Percentiles rank a stretch among this genome's conserved stretches.
Conservation (phyloP, 2,797 vertebrate genomes). For the Sebastes reedi region DNA sequence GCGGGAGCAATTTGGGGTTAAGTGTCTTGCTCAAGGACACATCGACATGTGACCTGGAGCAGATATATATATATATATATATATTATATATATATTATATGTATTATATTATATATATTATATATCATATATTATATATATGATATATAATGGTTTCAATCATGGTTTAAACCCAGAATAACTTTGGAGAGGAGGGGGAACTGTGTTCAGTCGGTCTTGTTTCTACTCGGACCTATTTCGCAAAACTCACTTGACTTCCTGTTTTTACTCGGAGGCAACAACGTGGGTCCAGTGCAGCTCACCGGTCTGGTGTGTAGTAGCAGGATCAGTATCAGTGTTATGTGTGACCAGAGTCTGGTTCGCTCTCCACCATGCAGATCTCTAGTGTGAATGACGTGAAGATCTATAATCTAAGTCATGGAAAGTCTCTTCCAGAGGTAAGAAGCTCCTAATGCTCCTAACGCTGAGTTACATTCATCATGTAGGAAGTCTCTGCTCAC, state of each 20-base stretch:
- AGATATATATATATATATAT: no score
- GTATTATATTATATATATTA: neutral
- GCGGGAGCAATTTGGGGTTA: no score
- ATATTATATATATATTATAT: no score
- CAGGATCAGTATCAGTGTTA: slow-evolving; percentile 28
- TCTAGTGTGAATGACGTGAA: slow-evolving; percentile 97
- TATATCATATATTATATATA: neutral
- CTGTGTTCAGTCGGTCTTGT: neutral
- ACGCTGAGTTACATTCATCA: rapidly evolving
- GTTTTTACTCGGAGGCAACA: slow-evolving; percentile 57
- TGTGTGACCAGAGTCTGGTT: neutral
- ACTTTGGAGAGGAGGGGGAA: neutral
- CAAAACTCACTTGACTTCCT: slow-evolving; percentile 40
- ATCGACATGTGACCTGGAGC: no score
- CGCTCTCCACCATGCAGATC: slow-evolving; percentile 87
- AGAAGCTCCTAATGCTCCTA: slow-evolving; percentile 26
- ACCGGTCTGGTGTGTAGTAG: neutral
- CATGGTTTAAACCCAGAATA: neutral
- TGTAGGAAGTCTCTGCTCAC: neutral
- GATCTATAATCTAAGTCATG: slow-evolving; percentile 94
- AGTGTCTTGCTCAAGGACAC: no score
- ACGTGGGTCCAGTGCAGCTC: slow-evolving; percentile 65
- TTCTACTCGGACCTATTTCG: slow-evolving; percentile 48
- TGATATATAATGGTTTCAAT: neutral
- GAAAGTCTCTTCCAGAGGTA: slow-evolving; percentile 96